These are phyloP conservation scores for Ctenopoma kingsleyae DNA, from an alignment of 2,797 vertebrate species.

Conservation along the genomic window DNA sequence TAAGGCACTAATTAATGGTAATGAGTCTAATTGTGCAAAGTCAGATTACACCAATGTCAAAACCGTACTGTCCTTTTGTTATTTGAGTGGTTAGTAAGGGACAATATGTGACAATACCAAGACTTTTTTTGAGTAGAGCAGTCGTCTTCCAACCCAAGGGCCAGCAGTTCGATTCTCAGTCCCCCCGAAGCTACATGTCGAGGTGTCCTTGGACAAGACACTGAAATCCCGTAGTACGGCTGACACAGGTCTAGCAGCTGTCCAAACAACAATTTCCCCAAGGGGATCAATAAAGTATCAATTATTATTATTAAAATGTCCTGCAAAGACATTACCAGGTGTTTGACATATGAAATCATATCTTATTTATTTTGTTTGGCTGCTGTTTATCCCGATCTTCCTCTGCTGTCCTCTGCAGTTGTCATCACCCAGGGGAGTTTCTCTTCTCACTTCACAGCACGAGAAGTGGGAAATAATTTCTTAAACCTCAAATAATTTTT, in stretches of 20 bases:
- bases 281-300: too few relatives aligned
- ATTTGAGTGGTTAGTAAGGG: not conserved
- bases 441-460: not conserved
- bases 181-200: too few relatives aligned
- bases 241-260: too few relatives aligned
- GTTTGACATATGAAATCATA: constrained; percentile 14
- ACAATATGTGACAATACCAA: constrained; percentile 2
- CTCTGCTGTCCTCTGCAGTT: not conserved
- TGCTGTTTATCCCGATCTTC: constrained; percentile 13
- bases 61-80: constrained; percentile 7
- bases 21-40: constrained; percentile 53
- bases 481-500: too few relatives aligned
- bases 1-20: constrained; percentile 56
- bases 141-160: too few relatives aligned
- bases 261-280: too few relatives aligned
- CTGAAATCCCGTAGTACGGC: too few relatives aligned
- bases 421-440: constrained; percentile 5
- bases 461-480: not conserved
- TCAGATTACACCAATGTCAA: constrained; percentile 38
- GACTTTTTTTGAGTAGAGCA: too few relatives aligned
- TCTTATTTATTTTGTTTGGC: constrained; percentile 25
- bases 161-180: too few relatives aligned
- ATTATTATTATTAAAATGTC: not conserved
- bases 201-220: too few relatives aligned
- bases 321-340: not conserved